Conservation (phyloP, 2,888 invertebrate genomes). For the Hololepta plana region DNA sequence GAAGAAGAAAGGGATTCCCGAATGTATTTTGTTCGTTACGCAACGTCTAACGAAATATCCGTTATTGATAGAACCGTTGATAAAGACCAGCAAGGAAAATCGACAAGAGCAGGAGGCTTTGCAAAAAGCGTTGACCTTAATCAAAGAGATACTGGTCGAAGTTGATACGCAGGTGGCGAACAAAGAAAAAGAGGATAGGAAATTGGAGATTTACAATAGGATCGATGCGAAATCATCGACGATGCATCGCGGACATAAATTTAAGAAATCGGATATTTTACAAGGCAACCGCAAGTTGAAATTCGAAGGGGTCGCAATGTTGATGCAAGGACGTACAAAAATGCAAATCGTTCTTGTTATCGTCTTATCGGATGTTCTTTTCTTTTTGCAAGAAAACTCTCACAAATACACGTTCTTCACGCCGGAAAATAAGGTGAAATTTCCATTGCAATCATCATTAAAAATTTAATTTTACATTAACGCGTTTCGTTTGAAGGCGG, state of each 20-base stretch:
- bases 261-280: conserved; percentile 82
- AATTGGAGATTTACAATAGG: conserved; percentile 79
- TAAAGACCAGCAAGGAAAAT: conserved; percentile 76
- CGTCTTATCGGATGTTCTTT: conserved; percentile 77
- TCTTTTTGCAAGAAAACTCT: conserved; percentile 82
- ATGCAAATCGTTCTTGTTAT: conserved; percentile 78
- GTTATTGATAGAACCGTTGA: conserved; percentile 72
- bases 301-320: conserved; percentile 75
- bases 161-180: conserved; percentile 88
- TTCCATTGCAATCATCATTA: conserved; percentile 1
- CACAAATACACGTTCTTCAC: conserved; percentile 87
- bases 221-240: conserved; percentile 88
- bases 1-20: conserved; percentile 89
- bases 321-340: conserved; percentile 84
- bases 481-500: conserved; percentile 43
- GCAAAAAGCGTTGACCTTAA: conserved; percentile 57
- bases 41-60: conserved; percentile 93
- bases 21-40: conserved; percentile 88
- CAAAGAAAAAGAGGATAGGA: conserved; percentile 74
- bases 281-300: conserved; percentile 66
- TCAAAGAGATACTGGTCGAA: conserved; percentile 77
- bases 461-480: conserved; percentile 2
- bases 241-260: conserved; percentile 66
- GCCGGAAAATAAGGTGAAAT: conserved; percentile 73
- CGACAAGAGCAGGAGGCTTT: conserved; percentile 62